Evolutionary conservation across 2,888 invertebrate species (phyloP).

Genomic region (Plagiodera versicolora): DNA sequence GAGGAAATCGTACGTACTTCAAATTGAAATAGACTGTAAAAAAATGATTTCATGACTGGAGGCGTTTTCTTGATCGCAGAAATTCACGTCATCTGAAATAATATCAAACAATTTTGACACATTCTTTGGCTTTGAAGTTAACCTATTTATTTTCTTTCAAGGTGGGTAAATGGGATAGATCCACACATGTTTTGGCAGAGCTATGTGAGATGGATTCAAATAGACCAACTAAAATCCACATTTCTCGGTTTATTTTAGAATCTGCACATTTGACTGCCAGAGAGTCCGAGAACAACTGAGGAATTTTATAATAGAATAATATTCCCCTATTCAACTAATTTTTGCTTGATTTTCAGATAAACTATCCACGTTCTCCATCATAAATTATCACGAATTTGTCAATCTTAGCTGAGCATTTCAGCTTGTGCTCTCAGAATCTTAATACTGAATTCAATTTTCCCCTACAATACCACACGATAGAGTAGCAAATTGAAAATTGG

Average conservation of each 20-base stretch:
- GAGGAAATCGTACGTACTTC: too few species aligned
- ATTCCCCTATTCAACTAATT: too few species aligned
- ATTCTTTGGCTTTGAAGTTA: background rate
- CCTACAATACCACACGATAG: background rate
- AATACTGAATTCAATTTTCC: background rate
- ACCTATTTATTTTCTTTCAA: background rate
- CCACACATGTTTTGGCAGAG: slow-evolving; percentile 14
- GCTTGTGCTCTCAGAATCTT: too few species aligned
- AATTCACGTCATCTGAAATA: background rate
- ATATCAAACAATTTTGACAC: background rate
- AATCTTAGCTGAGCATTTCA: too few species aligned
- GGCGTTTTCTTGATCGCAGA: too few species aligned
- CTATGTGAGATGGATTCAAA: background rate
- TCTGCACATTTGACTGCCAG: background rate
- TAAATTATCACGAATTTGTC: too few species aligned
- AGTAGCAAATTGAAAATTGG: background rate
- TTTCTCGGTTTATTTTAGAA: slow-evolving; percentile 1
- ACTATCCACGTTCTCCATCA: too few species aligned
- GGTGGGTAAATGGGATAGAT: slow-evolving; percentile 6
- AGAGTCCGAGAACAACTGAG: background rate
- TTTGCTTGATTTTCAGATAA: too few species aligned
- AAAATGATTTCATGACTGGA: too few species aligned
- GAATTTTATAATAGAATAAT: too few species aligned
- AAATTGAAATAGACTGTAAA: too few species aligned
- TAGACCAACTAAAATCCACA: background rate